phyloP scores from a whole-genome alignment of 2,797 vertebrate genomes.

The Ctenochaetus hawaiiensis region DNA sequence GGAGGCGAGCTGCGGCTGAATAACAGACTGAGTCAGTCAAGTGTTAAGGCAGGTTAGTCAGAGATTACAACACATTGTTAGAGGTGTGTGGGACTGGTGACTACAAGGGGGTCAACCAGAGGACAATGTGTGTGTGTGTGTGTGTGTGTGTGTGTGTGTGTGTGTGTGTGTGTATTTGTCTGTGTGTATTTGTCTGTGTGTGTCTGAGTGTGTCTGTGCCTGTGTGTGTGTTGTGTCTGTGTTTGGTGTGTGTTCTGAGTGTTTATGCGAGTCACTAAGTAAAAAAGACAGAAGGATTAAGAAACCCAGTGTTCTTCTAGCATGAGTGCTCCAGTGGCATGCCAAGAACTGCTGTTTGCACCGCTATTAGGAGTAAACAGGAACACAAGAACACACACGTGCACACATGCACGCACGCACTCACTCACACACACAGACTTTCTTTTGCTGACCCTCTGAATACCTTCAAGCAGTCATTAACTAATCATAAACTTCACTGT shows the following conservation, averaged over 20 bases:
- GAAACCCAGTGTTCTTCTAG: slow-evolving; percentile 54
- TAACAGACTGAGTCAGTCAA: slow-evolving; percentile 49
- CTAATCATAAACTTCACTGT: neutral
- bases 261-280: slow-evolving; percentile 9
- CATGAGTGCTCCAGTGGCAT: slow-evolving; percentile 33
- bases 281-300: slow-evolving; percentile 30
- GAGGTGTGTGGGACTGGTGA: slow-evolving; percentile 45
- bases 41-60: slow-evolving; percentile 34
- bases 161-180: slow-evolving; percentile 1
- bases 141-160: slow-evolving; percentile 7
- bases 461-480: slow-evolving; percentile 21
- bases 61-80: slow-evolving; percentile 48
- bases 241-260: neutral
- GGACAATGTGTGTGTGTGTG: slow-evolving; percentile 47
- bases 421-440: slow-evolving; percentile 7
- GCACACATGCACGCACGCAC: neutral
- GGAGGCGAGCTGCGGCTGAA: slow-evolving; percentile 22
- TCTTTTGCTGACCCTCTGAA: slow-evolving; percentile 14
- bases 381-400: slow-evolving; percentile 20
- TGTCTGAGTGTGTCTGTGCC: neutral
- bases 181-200: slow-evolving; percentile 11
- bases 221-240: slow-evolving; percentile 3
- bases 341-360: slow-evolving; percentile 57
- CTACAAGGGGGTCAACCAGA: slow-evolving; percentile 49
- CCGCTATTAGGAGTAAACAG: slow-evolving; percentile 47